Evolutionary conservation across 37 sponge, comb jelly and placozoan genomes (phyloP), one percentile per base, ranked within the genome.

Genomic region (Amphimedon queenslandica): DNA sequence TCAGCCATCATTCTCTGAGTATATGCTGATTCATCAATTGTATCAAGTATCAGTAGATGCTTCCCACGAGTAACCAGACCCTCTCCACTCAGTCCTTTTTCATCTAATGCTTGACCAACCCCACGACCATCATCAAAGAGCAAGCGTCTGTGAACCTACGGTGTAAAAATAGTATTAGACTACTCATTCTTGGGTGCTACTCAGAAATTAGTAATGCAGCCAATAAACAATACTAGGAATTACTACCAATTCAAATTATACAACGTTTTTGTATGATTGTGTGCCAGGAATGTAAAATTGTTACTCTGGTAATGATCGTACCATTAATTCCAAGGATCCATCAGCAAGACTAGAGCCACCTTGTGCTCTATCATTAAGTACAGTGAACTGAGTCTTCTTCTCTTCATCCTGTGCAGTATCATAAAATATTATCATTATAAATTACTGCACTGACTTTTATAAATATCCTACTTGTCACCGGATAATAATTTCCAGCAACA

Each of bases 401-500:
- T 28, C 21, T 10, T 58, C 58, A 42, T 92, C 93, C 73, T 82
- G 61, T 29, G 70, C 2, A 10, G 5, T 3, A n/a, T 3, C 5
- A 2, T 4, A n/a, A 37, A 36, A 31, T 4, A 34, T n/a, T n/a
- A n/a, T n/a, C n/a, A n/a, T 1, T n/a, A n/a, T n/a, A n/a, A n/a
- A n/a, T n/a, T n/a, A n/a, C n/a, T n/a, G n/a, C 24, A 23, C 79
- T 43, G 35, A 78, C 80, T 40, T 42, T 36, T 57, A 88, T 82
- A 55, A 34, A 79, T 20, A 88, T 90, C 34, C 91, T 75, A 40
- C 86, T 86, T 79, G 93, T 90, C 6, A 97, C 98, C 18, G 98
- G 98, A 58, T 93, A 97, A 71, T 97, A 97, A 83, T 97, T 97
- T 6, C 89, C 88, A 8, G 97, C 83, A 4, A 90, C 88, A 24